Base-by-base conservation (phyloP, 2,888 invertebrate genomes). In the Drosophila algonquin region DNA sequence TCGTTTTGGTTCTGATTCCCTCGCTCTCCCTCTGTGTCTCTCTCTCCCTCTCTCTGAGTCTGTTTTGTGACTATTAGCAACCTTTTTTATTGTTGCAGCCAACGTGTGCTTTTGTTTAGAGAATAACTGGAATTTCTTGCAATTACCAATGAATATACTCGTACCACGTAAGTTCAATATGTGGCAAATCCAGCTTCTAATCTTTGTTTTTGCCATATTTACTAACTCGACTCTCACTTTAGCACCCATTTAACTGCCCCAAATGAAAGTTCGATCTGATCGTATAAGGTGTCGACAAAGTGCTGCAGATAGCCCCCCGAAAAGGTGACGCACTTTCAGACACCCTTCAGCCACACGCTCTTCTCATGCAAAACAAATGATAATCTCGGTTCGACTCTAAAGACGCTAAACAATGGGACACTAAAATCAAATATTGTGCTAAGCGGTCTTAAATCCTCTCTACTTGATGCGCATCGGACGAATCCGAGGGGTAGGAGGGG, bases 1-100 rank as follows among this genome's bases (percentile, higher is more conserved):
- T 71, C 68, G 35, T 53, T 75, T 77, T 73, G 75, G 70, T 59
- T 64, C 52, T 14, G 35, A 30, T 27, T 44, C 59, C 18, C 63
- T 27, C 27, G 30, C 27, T 47, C 55, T 52, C 35, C 40, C 12
- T n/a, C 16, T 52, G 46, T 32, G 30, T 30, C 44, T 44, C 63
- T 27, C 27, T 47, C 55, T 52, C 35, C 30, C 12, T n/a, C 16
- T 52, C 52, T 32, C 40, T 45, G 50, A 51, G 14, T 35, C n/a
- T 27, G n/a, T 52, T 30, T 18, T 73, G 53, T 48, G 51, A 35
- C 27, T 30, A 30, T 50, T 40, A 14, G 7, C 40, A 40, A 40
- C 40, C 40, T 40, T 62, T 61, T 57, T 27, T 48, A 48, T 57
- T 44, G 30, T 54, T 21, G 45, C 46, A 52, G n/a, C 45, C 18